Evolutionary conservation across 1,140 invertebrate genomes (phyloP).

Genomic region (Hermetia illucens): DNA sequence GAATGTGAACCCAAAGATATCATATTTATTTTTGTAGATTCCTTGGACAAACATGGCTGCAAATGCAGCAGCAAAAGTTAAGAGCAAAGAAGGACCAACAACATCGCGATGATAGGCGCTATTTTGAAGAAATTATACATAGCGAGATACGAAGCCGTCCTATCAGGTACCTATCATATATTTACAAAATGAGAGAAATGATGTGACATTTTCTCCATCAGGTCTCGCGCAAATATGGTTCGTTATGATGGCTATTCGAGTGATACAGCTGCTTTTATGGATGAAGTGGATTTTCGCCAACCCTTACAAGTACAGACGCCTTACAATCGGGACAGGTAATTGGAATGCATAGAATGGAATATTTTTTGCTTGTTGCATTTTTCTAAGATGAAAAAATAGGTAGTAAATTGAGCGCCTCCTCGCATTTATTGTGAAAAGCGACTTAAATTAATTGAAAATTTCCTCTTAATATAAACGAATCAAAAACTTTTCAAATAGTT

Average conservation of each 20-base stretch:
- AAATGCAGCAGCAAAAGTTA: constrained; percentile 7
- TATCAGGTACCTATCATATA: background rate
- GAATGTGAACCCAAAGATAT: too few relatives aligned
- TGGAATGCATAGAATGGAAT: too few relatives aligned
- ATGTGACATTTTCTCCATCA: constrained; percentile 2
- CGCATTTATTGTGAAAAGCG: too few relatives aligned
- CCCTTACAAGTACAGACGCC: constrained; percentile 7
- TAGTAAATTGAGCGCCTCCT: too few relatives aligned
- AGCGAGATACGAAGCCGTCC: constrained; percentile 5
- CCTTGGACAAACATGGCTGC: constrained; percentile 6
- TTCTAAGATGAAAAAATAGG: too few relatives aligned
- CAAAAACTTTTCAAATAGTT: too few relatives aligned
- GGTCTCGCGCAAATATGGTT: constrained; percentile 1
- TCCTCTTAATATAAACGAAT: background rate
- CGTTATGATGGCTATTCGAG: constrained; percentile 7
- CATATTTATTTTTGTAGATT: constrained; percentile 2
- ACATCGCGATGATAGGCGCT: background rate
- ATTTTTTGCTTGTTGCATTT: too few relatives aligned
- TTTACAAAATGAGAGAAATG: background rate
- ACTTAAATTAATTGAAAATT: too few relatives aligned
- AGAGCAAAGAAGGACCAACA: constrained; percentile 7
- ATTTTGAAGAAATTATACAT: constrained; percentile 5
- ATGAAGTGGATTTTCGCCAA: constrained; percentile 7
- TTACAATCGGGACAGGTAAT: background rate
- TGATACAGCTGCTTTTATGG: constrained; percentile 6